Base-by-base conservation (phyloP, 53 echinoderm and acorn worm species). In the Holothuria scabra region DNA sequence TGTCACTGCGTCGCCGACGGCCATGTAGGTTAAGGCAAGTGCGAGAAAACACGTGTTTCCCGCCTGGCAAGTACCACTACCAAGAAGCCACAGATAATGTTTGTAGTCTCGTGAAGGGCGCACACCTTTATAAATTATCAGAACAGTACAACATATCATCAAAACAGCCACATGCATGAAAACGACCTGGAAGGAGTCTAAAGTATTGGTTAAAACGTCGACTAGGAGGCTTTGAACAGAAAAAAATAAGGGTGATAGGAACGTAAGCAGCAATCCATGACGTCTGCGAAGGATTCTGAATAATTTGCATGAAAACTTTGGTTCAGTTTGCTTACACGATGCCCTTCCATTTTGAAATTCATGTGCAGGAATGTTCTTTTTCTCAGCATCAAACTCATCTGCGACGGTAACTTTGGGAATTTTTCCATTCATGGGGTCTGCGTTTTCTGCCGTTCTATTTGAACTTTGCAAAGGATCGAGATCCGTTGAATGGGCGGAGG, bases 51-150 rank as follows among this genome's bases (percentile, higher is more conserved):
- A 28, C 33, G 23, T 8, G 21, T 24, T 18, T 8, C 52, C 26
- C 3, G 78, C 26, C 8, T 6, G 52, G 28, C 28, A 25, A 28
- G 30, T 56, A 22, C 78, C 78, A 57, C 58, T 58, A 30, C 52
- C 26, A 30, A 78, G 31, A 32, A 78, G 58, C 78, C 78, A 78
- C 5, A 46, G 33, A 23, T 78, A 78, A 29, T 56, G 34, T 5
- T n/a, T 28, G 52, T 28, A 21, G 21, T 52, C 31, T 31, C 28
- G 52, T 28, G 78, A 32, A 28, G 28, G 78, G 28, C 6, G 18
- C 32, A 25, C 30, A 14, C 52, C 23, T 24, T 25, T 78, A 32
- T 32, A 8, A 52, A 78, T 20, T 9, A 59, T 20, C 8, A 25
- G 28, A 12, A 12, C 25, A 20, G 30, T 52, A 2, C 56, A 28